Percentiles rank a stretch among this genome's conserved stretches.
Conservation (phyloP, 2,888 invertebrate genomes). For the Thymelicus acteon region DNA sequence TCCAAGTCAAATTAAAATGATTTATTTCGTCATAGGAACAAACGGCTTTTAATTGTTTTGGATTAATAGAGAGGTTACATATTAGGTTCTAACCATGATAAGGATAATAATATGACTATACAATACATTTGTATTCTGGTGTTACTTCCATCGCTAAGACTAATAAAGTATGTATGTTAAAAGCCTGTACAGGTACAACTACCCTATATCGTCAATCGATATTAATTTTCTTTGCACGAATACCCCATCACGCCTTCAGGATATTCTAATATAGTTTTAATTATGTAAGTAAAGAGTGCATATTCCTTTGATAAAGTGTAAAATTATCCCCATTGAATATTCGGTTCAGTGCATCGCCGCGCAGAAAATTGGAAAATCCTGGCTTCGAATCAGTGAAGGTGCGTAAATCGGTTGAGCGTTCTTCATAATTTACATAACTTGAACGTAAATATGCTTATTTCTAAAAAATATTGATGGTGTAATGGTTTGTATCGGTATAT, state of each 20-base stretch:
- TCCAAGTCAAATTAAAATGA: too few relatives aligned
- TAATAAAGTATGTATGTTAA: too few relatives aligned
- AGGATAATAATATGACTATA: too few relatives aligned
- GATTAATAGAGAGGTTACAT: too few relatives aligned
- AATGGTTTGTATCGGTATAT: too few relatives aligned
- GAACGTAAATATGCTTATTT: too few relatives aligned
- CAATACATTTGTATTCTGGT: too few relatives aligned
- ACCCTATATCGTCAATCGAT: conserved; percentile 10
- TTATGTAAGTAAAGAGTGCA: neutral
- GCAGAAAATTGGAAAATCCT: conserved; percentile 11
- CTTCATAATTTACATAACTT: neutral
- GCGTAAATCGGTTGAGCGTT: conserved; percentile 5
- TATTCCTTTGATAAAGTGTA: neutral
- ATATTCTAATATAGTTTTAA: neutral
- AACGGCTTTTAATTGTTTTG: too few relatives aligned
- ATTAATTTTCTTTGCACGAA: conserved; percentile 22
- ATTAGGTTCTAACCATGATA: too few relatives aligned
- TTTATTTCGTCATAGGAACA: too few relatives aligned
- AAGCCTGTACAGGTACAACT: neutral
- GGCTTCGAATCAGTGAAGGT: conserved; percentile 3
- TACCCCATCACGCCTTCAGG: neutral
- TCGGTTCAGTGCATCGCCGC: conserved; percentile 22
- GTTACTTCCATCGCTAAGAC: too few relatives aligned
- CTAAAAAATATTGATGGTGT: too few relatives aligned
- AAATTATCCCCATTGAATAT: conserved; percentile 18